Conservation (phyloP, 35 echinoderm and acorn worm genomes). For the Heliocidaris tuberculata region DNA sequence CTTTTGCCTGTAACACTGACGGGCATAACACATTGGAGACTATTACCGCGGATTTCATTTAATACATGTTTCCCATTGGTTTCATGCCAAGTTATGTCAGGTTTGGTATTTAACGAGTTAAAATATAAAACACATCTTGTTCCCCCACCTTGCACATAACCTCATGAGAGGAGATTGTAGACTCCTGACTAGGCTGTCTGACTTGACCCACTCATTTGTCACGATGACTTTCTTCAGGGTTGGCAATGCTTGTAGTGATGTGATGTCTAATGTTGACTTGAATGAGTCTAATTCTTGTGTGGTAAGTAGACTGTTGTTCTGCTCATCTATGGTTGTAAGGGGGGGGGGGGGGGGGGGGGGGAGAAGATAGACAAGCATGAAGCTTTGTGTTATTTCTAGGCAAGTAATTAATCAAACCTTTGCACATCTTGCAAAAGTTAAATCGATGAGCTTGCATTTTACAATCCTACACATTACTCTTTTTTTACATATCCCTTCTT, state of each 20-base stretch:
- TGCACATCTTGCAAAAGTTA: not conserved
- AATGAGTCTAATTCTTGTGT: conserved; percentile 65
- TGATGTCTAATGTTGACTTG: conserved; percentile 35
- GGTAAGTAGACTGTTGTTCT: conserved; percentile 57
- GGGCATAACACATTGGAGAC: no score
- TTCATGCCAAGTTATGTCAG: no score
- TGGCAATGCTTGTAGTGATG: conserved; percentile 28
- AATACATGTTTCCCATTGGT: no score
- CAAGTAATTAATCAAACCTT: not conserved
- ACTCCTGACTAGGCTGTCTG: conserved; percentile 42
- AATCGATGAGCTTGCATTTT: no score
- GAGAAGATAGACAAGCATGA: not conserved
- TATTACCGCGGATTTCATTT: no score
- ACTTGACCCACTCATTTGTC: conserved; percentile 78
- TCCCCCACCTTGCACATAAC: conserved; percentile 84
- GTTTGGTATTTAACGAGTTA: no score
- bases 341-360: not conserved
- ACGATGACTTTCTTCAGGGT: conserved; percentile 61
- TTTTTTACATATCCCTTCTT: no score
- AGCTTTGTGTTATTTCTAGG: not conserved
- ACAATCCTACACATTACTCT: no score
- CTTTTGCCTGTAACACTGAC: no score
- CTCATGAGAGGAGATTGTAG: conserved; percentile 76
- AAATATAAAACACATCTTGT: no score
- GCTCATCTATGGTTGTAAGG: conserved; percentile 55